Evolutionary conservation across 2,797 vertebrate genomes (phyloP), one percentile per base, ranked within the genome.

Genomic region (Nannoperca obscura): DNA sequence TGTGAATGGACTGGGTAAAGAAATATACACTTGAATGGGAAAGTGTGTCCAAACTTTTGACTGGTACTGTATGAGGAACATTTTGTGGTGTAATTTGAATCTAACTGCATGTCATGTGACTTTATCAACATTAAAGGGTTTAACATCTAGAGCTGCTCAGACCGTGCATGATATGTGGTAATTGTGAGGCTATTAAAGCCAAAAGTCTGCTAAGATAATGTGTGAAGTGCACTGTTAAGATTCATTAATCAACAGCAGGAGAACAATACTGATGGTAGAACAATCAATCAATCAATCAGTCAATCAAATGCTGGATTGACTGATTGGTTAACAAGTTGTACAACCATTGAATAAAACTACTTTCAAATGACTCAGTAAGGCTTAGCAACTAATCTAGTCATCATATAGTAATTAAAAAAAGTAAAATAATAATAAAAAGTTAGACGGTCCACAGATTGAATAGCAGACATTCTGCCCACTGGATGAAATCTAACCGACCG

Each of bases 151-250:
- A 74, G 49, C 27, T 42, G 61, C 22, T 83, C 68, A 53, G 47
- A 46, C 78, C 44, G 64, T 46, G 19, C 30, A 50, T 47, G 67
- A 75, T 71, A 11, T 10, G 50, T 14, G 40, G 6, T 78, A 53
- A 61, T 32, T 60, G 20, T 71, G 32, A 63, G 10, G 52, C 42
- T 49, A 36, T 55, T 42, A 27, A 63, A 71, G 32, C 42, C 22
- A 2, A 71, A 73, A 71, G 71, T 76, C 72, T 5, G 14, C 57
- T 40, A 2, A 60, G 81, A 82, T 83, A 32, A 82, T 22, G 68
- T 82, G 83, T 86, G 68, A 87, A 90, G 24, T 80, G 60, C 55
- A 62, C 50, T 70, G 68, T 54, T 65, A 17, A 19, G 46, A 47
- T 42, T 44, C 6, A 27, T 75, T 66, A 11, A 66, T 81, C 76